Conservation (phyloP, 2,113 vertebrate genomes). For the Hucho hucho region DNA sequence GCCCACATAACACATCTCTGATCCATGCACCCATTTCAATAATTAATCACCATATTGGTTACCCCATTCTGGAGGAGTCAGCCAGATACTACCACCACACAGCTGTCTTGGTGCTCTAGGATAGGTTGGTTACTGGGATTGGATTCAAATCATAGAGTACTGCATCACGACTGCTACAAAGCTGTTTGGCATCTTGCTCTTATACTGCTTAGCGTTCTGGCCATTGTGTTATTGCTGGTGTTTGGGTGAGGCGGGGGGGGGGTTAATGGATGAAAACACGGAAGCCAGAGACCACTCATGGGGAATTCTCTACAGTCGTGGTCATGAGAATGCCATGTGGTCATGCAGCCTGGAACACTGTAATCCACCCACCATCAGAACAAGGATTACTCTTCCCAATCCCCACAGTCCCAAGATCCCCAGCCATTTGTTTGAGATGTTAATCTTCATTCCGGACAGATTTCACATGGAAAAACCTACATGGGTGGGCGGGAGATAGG, state of each 20-base stretch:
- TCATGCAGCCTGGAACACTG: conserved; percentile 18
- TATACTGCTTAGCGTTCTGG: too few relatives aligned
- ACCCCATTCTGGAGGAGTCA: background rate
- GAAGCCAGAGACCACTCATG: conserved; percentile 9
- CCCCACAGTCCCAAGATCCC: conserved; percentile 26
- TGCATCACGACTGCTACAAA: too few relatives aligned
- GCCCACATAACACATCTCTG: background rate
- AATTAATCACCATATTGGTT: background rate
- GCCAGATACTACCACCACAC: background rate
- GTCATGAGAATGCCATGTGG: conserved; percentile 14
- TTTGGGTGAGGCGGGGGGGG: conserved; percentile 20
- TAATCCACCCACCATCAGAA: conserved; percentile 19
- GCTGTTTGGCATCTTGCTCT: too few relatives aligned
- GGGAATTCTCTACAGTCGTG: conserved; percentile 6
- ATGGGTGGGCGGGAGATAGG: background rate
- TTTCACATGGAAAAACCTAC: conserved; percentile 28
- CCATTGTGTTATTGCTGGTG: too few relatives aligned
- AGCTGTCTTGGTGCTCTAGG: too few relatives aligned
- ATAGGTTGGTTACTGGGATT: too few relatives aligned
- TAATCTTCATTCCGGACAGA: conserved; percentile 51
- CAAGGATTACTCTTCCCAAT: conserved; percentile 50
- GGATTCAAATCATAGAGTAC: too few relatives aligned
- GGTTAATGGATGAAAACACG: conserved; percentile 21
- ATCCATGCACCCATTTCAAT: background rate
- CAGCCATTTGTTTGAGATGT: conserved; percentile 46